phyloP scores from a whole-genome alignment of 2,888 invertebrate species.

The Archips xylosteana region DNA sequence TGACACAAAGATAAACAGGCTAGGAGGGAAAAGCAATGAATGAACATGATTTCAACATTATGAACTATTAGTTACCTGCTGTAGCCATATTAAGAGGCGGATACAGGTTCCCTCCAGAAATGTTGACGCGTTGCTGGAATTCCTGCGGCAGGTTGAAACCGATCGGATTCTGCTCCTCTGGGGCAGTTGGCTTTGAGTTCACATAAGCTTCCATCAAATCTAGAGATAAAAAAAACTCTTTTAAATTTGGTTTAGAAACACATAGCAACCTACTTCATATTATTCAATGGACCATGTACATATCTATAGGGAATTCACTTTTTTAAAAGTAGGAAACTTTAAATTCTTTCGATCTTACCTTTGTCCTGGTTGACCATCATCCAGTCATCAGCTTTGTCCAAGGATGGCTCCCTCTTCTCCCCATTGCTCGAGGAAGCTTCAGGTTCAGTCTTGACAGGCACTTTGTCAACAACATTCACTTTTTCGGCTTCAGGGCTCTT shows the following conservation, averaged over 20 bases:
- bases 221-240: conserved; percentile 42
- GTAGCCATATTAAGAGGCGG: conserved; percentile 70
- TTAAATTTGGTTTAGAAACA: background rate
- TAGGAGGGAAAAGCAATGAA: background rate
- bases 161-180: conserved; percentile 52
- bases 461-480: conserved; percentile 44
- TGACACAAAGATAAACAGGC: too few species aligned
- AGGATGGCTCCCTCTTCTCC: conserved; percentile 58
- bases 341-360: conserved; percentile 53
- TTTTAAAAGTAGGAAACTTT: background rate
- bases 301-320: too few species aligned
- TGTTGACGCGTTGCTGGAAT: conserved; percentile 63
- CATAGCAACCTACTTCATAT: background rate
- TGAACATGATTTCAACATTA: background rate
- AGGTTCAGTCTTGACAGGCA: conserved; percentile 45
- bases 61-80: conserved; percentile 60
- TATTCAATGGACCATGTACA: background rate
- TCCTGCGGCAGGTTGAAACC: conserved; percentile 70
- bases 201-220: conserved; percentile 62
- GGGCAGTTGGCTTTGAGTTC: conserved; percentile 47
- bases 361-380: conserved; percentile 75
- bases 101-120: conserved; percentile 62
- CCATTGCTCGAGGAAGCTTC: conserved; percentile 12
- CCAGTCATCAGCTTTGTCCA: conserved; percentile 71
- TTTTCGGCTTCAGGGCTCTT: conserved; percentile 47